These are phyloP conservation scores for Palythoa grandis DNA, from an alignment of 92 coral and sea anemone species.

Conservation along the genomic window DNA sequence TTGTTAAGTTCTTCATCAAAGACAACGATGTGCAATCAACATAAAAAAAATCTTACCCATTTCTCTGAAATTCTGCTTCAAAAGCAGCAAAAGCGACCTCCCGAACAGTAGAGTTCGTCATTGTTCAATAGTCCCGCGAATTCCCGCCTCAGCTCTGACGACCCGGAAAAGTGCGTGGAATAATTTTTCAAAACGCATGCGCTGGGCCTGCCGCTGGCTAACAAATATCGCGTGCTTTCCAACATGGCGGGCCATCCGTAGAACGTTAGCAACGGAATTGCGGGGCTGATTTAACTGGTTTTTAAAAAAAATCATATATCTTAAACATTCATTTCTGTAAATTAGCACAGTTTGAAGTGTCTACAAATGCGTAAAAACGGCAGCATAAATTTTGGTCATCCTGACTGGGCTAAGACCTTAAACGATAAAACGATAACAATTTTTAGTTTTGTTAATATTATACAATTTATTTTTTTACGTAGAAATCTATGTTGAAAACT, in stretches of 20 bases:
- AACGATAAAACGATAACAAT: no score
- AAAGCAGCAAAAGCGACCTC: slow-evolving; percentile 55
- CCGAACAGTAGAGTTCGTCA: neutral
- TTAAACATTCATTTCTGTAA: neutral
- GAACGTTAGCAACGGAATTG: slow-evolving; percentile 1
- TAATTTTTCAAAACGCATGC: neutral
- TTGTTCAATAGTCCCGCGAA: neutral
- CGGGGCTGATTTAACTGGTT: neutral
- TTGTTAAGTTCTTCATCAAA: slow-evolving; percentile 11
- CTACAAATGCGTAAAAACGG: neutral
- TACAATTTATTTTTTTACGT: no score
- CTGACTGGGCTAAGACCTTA: slow-evolving; percentile 16
- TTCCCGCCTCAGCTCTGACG: slow-evolving; percentile 1
- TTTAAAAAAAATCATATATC: neutral
- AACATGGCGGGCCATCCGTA: neutral
- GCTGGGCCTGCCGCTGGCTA: neutral
- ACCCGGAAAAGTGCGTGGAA: slow-evolving; percentile 1
- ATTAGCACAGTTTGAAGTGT: neutral
- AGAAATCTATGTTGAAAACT: no score
- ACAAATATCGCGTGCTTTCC: neutral
- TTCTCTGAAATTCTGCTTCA: slow-evolving; percentile 45
- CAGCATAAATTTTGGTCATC: slow-evolving; percentile 3
- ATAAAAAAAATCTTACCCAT: slow-evolving; percentile 49
- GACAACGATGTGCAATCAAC: slow-evolving; percentile 3
- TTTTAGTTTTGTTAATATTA: no score